Evolutionary conservation across 64 coral and sea anemone genomes (phyloP).

Genomic region (Orbicella faveolata): DNA sequence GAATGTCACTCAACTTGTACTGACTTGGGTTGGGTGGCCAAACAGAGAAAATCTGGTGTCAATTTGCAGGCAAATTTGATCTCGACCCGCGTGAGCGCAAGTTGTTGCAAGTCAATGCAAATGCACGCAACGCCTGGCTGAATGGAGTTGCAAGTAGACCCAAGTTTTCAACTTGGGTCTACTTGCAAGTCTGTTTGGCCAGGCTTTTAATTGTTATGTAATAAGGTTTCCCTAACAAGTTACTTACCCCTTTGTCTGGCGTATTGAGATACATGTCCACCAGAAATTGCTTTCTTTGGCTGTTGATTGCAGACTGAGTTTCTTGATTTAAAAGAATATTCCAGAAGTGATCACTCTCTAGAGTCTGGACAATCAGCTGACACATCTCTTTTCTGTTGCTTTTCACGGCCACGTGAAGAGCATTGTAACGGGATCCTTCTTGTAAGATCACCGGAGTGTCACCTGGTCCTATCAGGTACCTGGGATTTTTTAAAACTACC

Average conservation of each 20-base stretch:
- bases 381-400: constrained; percentile 78
- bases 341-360: constrained; percentile 89
- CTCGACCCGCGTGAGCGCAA: no score
- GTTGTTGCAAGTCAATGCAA: no score
- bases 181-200: no score
- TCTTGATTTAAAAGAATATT: constrained; percentile 45
- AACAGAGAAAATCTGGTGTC: no score
- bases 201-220: no score
- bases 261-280: constrained; percentile 97
- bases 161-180: no score
- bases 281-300: constrained; percentile 71
- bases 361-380: constrained; percentile 71
- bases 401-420: constrained; percentile 92
- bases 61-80: no score
- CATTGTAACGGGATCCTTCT: constrained; percentile 95
- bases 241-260: constrained; percentile 92
- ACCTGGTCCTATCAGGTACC: constrained; percentile 91
- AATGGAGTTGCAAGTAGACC: no score
- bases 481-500: constrained; percentile 69
- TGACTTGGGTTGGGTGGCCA: no score
- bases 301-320: constrained; percentile 15
- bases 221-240: background rate
- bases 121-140: no score
- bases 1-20: no score
- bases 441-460: constrained; percentile 95